Conservation (phyloP, 2,888 invertebrate species). For the Lasioglossum malachurum region DNA sequence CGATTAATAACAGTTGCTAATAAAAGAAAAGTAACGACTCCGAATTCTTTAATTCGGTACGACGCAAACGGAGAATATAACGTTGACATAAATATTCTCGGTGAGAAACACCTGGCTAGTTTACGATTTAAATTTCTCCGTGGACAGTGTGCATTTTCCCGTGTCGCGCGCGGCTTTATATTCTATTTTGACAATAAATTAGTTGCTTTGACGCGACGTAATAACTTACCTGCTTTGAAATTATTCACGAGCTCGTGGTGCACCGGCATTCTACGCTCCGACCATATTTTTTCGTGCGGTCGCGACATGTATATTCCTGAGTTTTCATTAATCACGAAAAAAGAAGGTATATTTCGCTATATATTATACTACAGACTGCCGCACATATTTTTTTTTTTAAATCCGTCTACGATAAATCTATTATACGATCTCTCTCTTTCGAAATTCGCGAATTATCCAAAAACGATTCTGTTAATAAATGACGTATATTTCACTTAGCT, state of each 20-base stretch:
- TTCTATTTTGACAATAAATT: conserved; percentile 27
- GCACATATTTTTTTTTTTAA: neutral
- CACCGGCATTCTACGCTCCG: neutral
- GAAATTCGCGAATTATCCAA: neutral
- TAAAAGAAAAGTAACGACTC: neutral
- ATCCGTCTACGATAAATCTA: neutral
- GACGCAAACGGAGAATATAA: neutral
- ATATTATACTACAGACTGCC: neutral
- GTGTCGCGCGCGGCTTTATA: neutral
- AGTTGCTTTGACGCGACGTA: conserved; percentile 31
- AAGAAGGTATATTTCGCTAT: conserved; percentile 12
- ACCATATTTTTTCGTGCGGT: conserved; percentile 28
- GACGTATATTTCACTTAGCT: neutral
- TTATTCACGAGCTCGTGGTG: conserved; percentile 27
- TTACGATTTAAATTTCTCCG: conserved; percentile 22
- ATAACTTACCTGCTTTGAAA: conserved; percentile 31
- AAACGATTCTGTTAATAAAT: neutral
- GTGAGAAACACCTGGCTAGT: conserved; percentile 1
- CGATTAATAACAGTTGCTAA: neutral
- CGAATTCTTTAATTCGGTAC: neutral
- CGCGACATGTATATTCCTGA: conserved; percentile 3
- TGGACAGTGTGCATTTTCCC: neutral
- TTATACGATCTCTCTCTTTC: neutral
- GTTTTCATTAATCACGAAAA: conserved; percentile 35
- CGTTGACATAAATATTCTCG: neutral